Conservation (phyloP, 1,140 invertebrate genomes). For the Drosophila eugracilis region DNA sequence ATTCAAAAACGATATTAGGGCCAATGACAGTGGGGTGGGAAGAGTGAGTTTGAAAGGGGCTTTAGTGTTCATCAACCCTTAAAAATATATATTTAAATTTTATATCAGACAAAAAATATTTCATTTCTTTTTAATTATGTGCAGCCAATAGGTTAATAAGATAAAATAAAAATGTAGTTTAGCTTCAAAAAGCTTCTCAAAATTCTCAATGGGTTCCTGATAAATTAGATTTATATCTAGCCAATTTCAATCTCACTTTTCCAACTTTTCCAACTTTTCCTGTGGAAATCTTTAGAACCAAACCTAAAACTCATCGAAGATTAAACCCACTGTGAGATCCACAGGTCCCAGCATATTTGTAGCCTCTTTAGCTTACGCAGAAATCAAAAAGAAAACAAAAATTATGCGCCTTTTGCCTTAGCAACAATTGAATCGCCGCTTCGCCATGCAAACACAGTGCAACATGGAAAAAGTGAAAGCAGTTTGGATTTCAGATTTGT, state of each 20-base stretch:
- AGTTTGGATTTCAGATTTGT: too few relatives aligned
- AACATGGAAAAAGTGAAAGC: slow-evolving; percentile 24
- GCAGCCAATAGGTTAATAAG: not conserved
- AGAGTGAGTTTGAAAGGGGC: slow-evolving; percentile 2
- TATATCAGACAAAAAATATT: too few relatives aligned
- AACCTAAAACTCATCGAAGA: slow-evolving; percentile 9
- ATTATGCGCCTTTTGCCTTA: slow-evolving; percentile 56
- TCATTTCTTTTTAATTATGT: not conserved
- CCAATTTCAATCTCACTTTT: not conserved
- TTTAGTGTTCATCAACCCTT: too few relatives aligned
- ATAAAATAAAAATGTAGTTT: too few relatives aligned
- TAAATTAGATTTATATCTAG: not conserved
- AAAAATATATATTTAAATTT: too few relatives aligned
- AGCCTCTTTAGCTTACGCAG: slow-evolving; percentile 39
- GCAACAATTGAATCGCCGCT: slow-evolving; percentile 53
- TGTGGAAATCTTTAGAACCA: slow-evolving; percentile 12
- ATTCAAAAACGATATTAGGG: slow-evolving; percentile 46
- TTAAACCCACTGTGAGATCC: slow-evolving; percentile 1
- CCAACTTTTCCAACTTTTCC: not conserved
- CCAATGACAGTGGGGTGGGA: not conserved
- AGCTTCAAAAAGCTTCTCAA: too few relatives aligned
- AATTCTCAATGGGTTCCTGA: not conserved
- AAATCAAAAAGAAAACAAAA: slow-evolving; percentile 24
- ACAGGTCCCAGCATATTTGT: not conserved
- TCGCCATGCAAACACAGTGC: slow-evolving; percentile 57